Base-by-base conservation (phyloP, 2,797 vertebrate genomes). In the Acanthis flammea region DNA sequence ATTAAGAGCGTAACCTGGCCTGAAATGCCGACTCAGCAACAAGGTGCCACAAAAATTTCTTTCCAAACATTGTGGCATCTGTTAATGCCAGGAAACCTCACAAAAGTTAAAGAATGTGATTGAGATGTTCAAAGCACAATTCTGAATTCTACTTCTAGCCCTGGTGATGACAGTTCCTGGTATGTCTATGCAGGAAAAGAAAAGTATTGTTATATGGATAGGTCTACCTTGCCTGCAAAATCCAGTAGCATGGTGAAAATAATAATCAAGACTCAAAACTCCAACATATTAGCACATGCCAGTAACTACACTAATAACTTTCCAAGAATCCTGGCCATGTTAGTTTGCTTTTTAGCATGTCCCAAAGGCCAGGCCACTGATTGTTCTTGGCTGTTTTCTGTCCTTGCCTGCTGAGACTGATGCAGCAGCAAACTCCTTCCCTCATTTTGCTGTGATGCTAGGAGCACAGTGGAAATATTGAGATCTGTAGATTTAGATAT, bases 11-110 rank as follows among this genome's bases (percentile, higher is more conserved):
- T 63, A 90, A 92, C 54, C 30, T 5, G 1, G 68, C 19, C 45
- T 65, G 57, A 95, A 96, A 91, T 50, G 83, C 60, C 1, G 0
- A 87, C 60, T 92, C 88, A 95, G 83, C 82, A 90, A 78, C 54
- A 70, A 94, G 37, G 70, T 88, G 81, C 94, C 95, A 78, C 92
- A 95, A 93, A 94, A 95, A 81, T 90, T 92, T 86, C 18, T 91
- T 92, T 93, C 66, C 73, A 93, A 94, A 94, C 31, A 90, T 70
- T 86, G 82, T 92, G 87, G 85, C 73, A 88, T 92, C 54, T 76
- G 24, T 47, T 80, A 81, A 68, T 57, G 73, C 68, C 58, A 92
- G 51, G n/a, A 96, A 91, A 93, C 62, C 51, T 78, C 89, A 86
- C 31, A 60, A 53, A 92, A 94, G 57, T 72, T 84, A 45, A 88